Base-by-base conservation (phyloP, 2,797 vertebrate genomes). In the Octomys mimax region DNA sequence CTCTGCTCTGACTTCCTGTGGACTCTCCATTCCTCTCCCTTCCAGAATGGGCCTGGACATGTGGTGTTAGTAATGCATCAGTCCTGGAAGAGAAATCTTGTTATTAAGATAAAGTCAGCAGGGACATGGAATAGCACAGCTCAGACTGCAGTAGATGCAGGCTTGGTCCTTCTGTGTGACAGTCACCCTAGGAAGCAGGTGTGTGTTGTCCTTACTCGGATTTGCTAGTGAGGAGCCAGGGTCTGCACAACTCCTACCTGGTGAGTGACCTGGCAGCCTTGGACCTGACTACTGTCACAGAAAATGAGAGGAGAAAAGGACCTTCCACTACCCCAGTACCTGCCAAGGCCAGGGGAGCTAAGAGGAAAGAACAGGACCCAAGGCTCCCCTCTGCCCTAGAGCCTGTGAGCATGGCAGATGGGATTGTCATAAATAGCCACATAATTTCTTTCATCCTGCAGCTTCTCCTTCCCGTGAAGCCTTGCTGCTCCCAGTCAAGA, bases 1-100 rank as follows among this genome's bases (percentile, higher is more conserved):
- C 2, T n/a, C 49, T 77, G 39, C 54, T 18, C 66, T 66, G 90
- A 86, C 86, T 21, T 54, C 73, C 33, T 33, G 62, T 49, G 61
- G 49, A 22, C 6, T 57, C 1, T 31, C 24, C 2, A 3, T 28
- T 14, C 24, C 36, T 5, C 1, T 2, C 11, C 0, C 14, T 22
- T 36, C n/a, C 52, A 31, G 87, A 57, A 28, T 0, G 6, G 46
- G 21, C 28, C 62, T 33, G 22, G 10, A 6, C 2, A 1, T 1
- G 3, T 9, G 28, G 52, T 5, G 1, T 39, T 36, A 13, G 62
- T 13, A 26, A 52, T 13, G 52, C 16, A 2, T 14, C 22, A 3
- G 2, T 11, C 21, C 36, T 2, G 0, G 16, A 13, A 8, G 64
- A 66, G 31, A 57, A 18, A 13, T 1, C 7, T 2, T 13, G 0